Base-by-base conservation (phyloP, 2,888 invertebrate genomes). In the Tipula confusa region DNA sequence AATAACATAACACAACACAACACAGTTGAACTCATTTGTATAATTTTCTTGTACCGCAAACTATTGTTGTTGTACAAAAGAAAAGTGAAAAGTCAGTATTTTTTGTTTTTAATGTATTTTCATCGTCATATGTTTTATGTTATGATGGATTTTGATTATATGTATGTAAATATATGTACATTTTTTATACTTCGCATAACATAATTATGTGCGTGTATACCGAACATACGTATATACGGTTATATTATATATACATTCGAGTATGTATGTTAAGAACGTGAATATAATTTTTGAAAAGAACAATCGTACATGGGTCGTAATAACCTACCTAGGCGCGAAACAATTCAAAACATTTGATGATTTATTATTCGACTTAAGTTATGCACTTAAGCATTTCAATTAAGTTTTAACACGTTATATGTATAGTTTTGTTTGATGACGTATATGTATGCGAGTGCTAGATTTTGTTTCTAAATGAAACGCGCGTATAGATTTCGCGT, bases 301-400 rank as follows among this genome's bases (percentile, higher is more conserved):
- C 43, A 43, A 43, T 43, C n/a, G 43, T 6, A 15, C 9, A 15
- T 6, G 15, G 43, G 36, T n/a, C 43, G 15, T 18, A 43, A 64
- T 64, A 64, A 64, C 64, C 64, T 64, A 64, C 24, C 64, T 9
- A 64, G 64, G 24, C 64, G 64, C 24, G 64, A 64, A 24, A 64
- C 64, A 64, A 64, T 64, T 64, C 64, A n/a, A 43, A 43, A 4
- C 13, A n/a, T 43, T 43, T 24, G 64, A 64, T 64, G 64, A 64
- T 64, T 64, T 24, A 64, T 64, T 64, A 64, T 64, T 64, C 64
- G 64, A 64, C 64, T 64, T 64, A 64, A 64, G 64, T 64, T 64
- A 64, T 64, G 64, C 64, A 64, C 64, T 64, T 48, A 64, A 24
- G 24, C 64, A 64, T 64, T 64, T 64, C 64, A 64, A 64, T 64